Evolutionary conservation across 2,888 invertebrate genomes (phyloP), one percentile per base, ranked within the genome.

Genomic region (Eristalis pertinax): DNA sequence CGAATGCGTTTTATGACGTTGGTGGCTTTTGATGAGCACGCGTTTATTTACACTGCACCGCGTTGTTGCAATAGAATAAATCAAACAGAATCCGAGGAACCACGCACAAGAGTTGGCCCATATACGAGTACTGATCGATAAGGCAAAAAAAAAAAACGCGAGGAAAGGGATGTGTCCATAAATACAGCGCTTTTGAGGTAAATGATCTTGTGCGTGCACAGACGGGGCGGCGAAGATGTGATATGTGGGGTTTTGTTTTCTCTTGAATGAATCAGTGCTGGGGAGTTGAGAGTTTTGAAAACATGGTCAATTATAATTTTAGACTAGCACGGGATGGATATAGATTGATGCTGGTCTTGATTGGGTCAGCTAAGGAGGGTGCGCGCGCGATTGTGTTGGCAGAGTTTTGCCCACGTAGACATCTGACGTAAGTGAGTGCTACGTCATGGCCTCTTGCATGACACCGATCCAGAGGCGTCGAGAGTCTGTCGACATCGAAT

Each of bases 1-100:
- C 15, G 13, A 41, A 72, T 79, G 73, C 65, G 69, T 84, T 84
- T 84, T 60, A 64, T 60, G 77, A 68, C 24, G 67, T 62, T 35
- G 32, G 2, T 29, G 68, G 68, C 60, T 73, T 78, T 78, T 83
- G 68, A 58, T 78, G 43, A 74, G 38, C 15, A 19, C 67, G 60
- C 32, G 68, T 78, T 65, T 73, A 69, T 84, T 74, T 78, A 74
- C 69, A 58, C 69, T 62, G 43, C 26, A 58, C 60, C 63, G 32
- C 50, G 72, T 43, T 43, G 35, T 67, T 68, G 26, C 56, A 64
- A 73, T 58, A 78, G 19, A 64, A 79, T 79, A 68, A 84, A 74
- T 79, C 74, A 84, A 70, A 58, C 64, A 73, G 62, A 73, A 68
- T 64, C 50, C 50, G 50, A 50, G 19, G 19, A 50, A 72, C 10